Percentiles rank a stretch among this genome's conserved stretches.
These are phyloP conservation scores for Caenorhabditis elegans DNA, from an alignment of 1,140 invertebrate genomes.

Conservation along the genomic window WBcel235 BX284604.4:7943001-7943500, in stretches of 20 bases:
- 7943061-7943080: too few species aligned
- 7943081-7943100: too few species aligned
- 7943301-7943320: neutral
- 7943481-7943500: neutral
- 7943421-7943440: neutral
- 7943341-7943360: slow-evolving; percentile 31
- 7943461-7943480: neutral
- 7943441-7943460: neutral
- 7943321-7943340: slow-evolving; percentile 31
- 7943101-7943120: too few species aligned
- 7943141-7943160: too few species aligned
- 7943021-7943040: too few species aligned
- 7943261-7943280: neutral
- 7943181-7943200: too few species aligned
- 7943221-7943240: too few species aligned
- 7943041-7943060: too few species aligned
- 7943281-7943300: neutral
- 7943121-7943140: too few species aligned
- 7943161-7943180: too few species aligned
- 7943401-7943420: slow-evolving; percentile 30
- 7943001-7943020: too few species aligned
- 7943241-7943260: too few species aligned
- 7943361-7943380: neutral
- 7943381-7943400: neutral
- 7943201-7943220: neutral